Percentiles rank a stretch among this genome's conserved stretches.
These are phyloP conservation scores for Ophion slaviceki DNA, from an alignment of 2,888 invertebrate genomes.

Conservation along the genomic window DNA sequence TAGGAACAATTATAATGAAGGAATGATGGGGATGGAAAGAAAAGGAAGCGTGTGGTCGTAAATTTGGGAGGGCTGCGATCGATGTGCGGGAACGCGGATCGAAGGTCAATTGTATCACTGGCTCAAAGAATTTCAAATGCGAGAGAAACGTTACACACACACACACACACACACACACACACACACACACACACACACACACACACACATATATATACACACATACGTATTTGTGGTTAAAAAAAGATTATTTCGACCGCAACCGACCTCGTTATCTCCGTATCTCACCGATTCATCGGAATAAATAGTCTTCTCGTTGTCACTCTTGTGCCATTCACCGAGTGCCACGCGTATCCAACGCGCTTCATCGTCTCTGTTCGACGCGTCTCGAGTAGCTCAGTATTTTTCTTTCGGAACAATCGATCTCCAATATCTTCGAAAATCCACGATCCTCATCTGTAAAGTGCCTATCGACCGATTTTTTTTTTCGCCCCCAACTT, in stretches of 20 bases:
- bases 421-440: not conserved
- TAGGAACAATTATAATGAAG: not conserved
- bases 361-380: not conserved
- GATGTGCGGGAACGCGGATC: constrained; percentile 5
- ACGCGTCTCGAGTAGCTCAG: not conserved
- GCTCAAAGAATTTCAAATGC: not conserved
- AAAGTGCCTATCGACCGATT: not conserved
- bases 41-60: not conserved
- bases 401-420: not conserved
- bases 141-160: not conserved
- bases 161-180: not conserved
- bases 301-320: constrained; percentile 48
- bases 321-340: constrained; percentile 26
- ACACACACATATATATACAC: not conserved
- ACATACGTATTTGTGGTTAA: constrained; percentile 19
- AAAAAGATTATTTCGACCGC: constrained; percentile 18
- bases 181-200: not conserved
- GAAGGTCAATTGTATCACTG: constrained; percentile 53
- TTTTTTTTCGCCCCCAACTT: not conserved
- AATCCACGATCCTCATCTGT: not conserved
- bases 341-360: not conserved
- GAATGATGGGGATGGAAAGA: not conserved
- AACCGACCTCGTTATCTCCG: constrained; percentile 59
- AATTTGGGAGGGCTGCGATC: not conserved
- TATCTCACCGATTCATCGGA: constrained; percentile 36